Percentiles rank a stretch among this genome's conserved stretches.
Evolutionary conservation across 2,113 vertebrate genomes (phyloP).

Genomic region (Ia io): DNA sequence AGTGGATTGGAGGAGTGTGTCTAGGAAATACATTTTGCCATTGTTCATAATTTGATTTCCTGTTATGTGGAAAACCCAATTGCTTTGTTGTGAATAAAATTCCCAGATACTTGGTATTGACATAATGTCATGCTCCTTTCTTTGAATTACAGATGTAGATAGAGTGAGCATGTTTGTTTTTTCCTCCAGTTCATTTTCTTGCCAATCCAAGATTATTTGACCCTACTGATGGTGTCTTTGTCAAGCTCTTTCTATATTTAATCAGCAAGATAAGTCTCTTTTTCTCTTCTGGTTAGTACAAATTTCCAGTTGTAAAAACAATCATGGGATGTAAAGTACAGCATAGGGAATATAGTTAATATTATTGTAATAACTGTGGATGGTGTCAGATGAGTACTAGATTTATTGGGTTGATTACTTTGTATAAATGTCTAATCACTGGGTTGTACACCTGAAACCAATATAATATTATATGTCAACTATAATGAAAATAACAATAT

Average conservation of each 20-base stretch:
- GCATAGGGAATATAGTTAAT: too few relatives aligned
- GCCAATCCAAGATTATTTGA: conserved; percentile 3
- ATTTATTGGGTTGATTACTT: not conserved
- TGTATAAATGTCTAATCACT: not conserved
- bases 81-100: conserved; percentile 34
- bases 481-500: not conserved
- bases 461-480: not conserved
- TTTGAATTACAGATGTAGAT: conserved; percentile 7
- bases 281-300: not conserved
- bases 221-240: not conserved
- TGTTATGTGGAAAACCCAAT: conserved; percentile 15
- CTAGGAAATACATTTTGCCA: conserved; percentile 13
- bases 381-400: not conserved
- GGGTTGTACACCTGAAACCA: not conserved
- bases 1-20: not conserved
- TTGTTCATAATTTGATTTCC: conserved; percentile 43
- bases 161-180: not conserved
- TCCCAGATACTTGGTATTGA: conserved; percentile 10
- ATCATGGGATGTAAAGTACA: not conserved
- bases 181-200: conserved; percentile 16
- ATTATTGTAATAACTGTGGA: not conserved
- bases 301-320: not conserved
- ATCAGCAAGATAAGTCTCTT: not conserved
- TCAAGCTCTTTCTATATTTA: conserved; percentile 4
- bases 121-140: not conserved